phyloP scores from a whole-genome alignment of 1,140 invertebrate species.

The Agrilus planipennis region DNA sequence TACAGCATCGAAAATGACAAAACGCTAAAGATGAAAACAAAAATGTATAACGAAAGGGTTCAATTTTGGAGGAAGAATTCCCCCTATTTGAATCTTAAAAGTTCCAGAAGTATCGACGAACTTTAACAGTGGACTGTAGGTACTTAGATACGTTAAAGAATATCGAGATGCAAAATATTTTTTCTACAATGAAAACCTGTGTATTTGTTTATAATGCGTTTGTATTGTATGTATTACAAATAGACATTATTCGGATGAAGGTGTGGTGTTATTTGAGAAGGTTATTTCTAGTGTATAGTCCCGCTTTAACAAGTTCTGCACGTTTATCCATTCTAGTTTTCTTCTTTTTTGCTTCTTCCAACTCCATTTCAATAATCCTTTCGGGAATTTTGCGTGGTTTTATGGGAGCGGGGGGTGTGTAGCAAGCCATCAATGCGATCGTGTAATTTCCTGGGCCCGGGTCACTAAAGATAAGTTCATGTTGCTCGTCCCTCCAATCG shows the following conservation, averaged over 20 bases:
- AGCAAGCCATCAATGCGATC: constrained; percentile 43
- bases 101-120: no score
- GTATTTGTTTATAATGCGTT: no score
- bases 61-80: constrained; percentile 36
- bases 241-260: no score
- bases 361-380: neutral
- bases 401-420: constrained; percentile 12
- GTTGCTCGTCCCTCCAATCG: constrained; percentile 39
- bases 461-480: constrained; percentile 42
- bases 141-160: no score
- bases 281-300: no score
- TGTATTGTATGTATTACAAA: no score
- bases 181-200: no score
- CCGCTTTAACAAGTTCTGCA: neutral
- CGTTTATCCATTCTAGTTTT: neutral
- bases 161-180: no score
- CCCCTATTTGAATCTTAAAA: no score
- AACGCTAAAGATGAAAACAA: constrained; percentile 29
- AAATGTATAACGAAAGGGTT: constrained; percentile 32
- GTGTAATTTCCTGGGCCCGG: constrained; percentile 46
- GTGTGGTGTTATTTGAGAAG: no score
- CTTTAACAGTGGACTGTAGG: no score
- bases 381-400: constrained; percentile 2
- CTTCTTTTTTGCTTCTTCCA: neutral
- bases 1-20: constrained; percentile 31